Percentiles rank a stretch among this genome's conserved stretches.
phyloP scores from a whole-genome alignment of 2,113 vertebrate genomes.

The Syrrhaptes paradoxus region DNA sequence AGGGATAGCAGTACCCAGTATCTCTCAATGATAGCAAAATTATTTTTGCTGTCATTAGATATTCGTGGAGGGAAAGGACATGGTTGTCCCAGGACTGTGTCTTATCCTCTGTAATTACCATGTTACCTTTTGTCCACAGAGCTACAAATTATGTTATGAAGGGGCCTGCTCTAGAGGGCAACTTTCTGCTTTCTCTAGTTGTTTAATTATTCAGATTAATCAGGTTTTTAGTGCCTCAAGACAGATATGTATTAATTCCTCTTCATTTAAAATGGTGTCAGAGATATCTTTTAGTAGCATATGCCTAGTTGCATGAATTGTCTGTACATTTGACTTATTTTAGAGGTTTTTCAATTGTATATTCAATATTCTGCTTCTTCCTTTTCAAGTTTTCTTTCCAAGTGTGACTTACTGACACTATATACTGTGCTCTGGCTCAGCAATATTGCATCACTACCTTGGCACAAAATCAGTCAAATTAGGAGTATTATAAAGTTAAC shows the following conservation, averaged over 20 bases:
- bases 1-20: not conserved
- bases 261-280: not conserved
- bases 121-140: not conserved
- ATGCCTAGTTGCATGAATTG: not conserved
- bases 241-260: not conserved
- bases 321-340: not conserved
- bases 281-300: not conserved
- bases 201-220: not conserved
- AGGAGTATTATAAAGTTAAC: not conserved
- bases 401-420: not conserved
- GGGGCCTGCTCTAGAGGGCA: not conserved
- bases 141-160: not conserved
- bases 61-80: not conserved
- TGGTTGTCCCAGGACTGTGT: not conserved
- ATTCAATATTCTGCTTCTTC: not conserved
- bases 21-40: not conserved
- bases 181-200: not conserved
- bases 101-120: not conserved
- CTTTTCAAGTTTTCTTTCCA: not conserved
- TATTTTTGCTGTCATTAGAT: not conserved
- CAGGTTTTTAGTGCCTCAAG: not conserved
- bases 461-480: fast-evolving
- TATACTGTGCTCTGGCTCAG: not conserved
- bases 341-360: not conserved
- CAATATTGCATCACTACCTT: not conserved